Evolutionary conservation across 1,140 invertebrate genomes (phyloP).

Genomic region (Augochlora pura): DNA sequence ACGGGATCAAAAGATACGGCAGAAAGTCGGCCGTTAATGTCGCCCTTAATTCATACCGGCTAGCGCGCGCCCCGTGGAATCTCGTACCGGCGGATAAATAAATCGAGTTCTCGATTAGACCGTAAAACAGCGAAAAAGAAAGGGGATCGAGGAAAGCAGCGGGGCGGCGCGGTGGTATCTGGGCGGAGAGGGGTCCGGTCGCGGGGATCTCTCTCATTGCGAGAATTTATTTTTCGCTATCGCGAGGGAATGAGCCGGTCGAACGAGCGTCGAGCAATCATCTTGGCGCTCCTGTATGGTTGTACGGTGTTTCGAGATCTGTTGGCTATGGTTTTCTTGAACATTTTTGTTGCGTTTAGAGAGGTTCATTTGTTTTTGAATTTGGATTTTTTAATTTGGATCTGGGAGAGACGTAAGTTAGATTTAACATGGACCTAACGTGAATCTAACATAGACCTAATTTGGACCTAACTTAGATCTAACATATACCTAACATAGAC

Average conservation of each 20-base stretch:
- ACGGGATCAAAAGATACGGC: neutral
- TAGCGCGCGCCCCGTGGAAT: neutral
- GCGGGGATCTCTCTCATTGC: constrained; percentile 11
- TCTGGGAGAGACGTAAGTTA: too few relatives aligned
- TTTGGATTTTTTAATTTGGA: too few relatives aligned
- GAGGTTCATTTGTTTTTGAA: too few relatives aligned
- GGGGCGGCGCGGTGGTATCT: neutral
- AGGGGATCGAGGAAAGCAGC: neutral
- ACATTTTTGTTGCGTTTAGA: too few relatives aligned
- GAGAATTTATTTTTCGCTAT: neutral
- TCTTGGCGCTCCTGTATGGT: neutral
- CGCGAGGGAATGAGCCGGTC: neutral
- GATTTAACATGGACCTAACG: too few relatives aligned
- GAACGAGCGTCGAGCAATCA: neutral
- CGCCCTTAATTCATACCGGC: constrained; percentile 37
- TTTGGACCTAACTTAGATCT: too few relatives aligned
- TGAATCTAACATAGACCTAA: too few relatives aligned
- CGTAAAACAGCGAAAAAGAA: neutral
- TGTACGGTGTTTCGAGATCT: too few relatives aligned
- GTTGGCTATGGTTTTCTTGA: too few relatives aligned
- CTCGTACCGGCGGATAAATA: constrained; percentile 7
- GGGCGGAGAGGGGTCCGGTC: neutral
- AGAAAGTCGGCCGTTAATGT: constrained; percentile 24
- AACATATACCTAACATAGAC: too few relatives aligned
- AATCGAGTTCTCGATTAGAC: constrained; percentile 30